Conservation (phyloP, 2,113 vertebrate genomes). For the Turnix velox region DNA sequence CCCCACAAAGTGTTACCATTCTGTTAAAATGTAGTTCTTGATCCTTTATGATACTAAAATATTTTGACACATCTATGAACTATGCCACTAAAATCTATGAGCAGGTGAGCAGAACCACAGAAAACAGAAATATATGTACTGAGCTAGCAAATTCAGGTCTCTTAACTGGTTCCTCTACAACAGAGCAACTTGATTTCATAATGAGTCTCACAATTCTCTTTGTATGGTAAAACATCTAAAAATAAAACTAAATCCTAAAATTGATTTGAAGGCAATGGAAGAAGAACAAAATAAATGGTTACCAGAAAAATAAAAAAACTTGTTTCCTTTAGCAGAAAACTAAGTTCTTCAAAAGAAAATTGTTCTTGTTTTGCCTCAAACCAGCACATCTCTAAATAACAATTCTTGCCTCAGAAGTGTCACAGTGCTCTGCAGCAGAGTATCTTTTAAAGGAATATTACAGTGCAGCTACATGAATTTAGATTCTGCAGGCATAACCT, state of each 20-base stretch:
- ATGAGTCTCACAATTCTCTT: background rate
- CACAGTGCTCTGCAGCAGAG: background rate
- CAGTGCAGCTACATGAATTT: background rate
- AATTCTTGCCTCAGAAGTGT: background rate
- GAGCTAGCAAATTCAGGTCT: background rate
- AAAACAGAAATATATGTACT: background rate
- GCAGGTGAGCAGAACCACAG: background rate
- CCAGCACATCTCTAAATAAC: background rate
- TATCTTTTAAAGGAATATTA: background rate
- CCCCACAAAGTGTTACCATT: constrained; percentile 1
- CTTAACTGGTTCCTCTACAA: background rate
- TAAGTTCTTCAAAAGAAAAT: background rate
- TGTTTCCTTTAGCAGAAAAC: background rate
- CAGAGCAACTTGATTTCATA: background rate
- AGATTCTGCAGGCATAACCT: background rate
- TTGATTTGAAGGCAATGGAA: background rate
- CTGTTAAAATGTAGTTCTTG: constrained; percentile 2
- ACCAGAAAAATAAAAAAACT: background rate
- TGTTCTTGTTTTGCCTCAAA: background rate
- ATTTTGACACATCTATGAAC: background rate
- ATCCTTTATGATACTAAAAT: background rate
- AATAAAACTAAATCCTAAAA: background rate
- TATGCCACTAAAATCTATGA: background rate
- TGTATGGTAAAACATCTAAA: background rate
- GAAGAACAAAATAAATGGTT: background rate